Evolutionary conservation across 1,140 invertebrate genomes (phyloP).

Genomic region (Solenopsis invicta): DNA sequence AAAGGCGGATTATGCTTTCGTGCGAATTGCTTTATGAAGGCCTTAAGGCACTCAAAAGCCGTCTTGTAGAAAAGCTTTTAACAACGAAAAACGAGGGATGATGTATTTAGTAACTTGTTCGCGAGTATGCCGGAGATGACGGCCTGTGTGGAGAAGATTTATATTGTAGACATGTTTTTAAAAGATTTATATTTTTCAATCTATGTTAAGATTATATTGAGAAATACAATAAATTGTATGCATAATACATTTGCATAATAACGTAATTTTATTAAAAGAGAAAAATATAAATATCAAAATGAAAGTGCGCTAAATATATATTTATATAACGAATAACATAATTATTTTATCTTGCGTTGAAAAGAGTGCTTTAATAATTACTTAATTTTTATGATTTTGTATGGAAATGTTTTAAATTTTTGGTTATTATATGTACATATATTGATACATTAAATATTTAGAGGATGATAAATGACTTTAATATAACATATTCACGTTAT

Average conservation of each 20-base stretch:
- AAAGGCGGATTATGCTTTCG: conserved; percentile 60
- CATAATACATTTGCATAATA: not conserved
- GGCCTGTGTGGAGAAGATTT: conserved; percentile 9
- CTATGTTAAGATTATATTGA: not conserved
- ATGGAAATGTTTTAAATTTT: not conserved
- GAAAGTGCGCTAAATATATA: not conserved
- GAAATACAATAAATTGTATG: not conserved
- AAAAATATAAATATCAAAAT: not conserved
- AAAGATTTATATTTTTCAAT: not conserved
- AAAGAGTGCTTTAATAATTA: not conserved
- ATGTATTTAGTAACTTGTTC: conserved; percentile 62
- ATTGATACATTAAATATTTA: not conserved
- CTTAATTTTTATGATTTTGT: not conserved
- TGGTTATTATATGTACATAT: not conserved
- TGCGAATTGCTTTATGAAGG: conserved; percentile 55
- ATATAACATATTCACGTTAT: not conserved
- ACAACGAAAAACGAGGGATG: conserved; percentile 41
- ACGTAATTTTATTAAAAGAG: not conserved
- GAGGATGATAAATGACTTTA: not conserved
- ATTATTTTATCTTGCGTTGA: conserved; percentile 1
- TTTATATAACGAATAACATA: not conserved
- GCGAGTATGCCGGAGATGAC: conserved; percentile 14
- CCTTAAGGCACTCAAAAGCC: conserved; percentile 46
- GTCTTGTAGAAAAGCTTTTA: conserved; percentile 58
- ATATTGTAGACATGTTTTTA: not conserved